These are phyloP conservation scores for Drosophila serrata DNA, from an alignment of 1,140 invertebrate species.

Conservation along the genomic window DNA sequence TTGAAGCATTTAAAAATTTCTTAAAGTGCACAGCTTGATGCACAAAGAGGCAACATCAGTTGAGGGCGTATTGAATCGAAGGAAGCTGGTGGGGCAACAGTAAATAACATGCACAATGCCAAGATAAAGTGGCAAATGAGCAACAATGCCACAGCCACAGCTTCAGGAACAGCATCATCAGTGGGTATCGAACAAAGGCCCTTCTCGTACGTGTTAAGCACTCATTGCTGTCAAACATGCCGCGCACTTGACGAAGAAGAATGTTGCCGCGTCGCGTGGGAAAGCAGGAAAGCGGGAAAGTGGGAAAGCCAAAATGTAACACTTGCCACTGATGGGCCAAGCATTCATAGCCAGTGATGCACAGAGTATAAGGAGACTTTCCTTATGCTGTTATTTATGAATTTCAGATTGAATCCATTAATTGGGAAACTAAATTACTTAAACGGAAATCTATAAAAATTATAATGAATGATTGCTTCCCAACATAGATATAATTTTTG, in stretches of 20 bases:
- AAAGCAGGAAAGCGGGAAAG: constrained; percentile 65
- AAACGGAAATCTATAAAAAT: not conserved
- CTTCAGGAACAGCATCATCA: constrained; percentile 42
- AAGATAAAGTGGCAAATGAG: constrained; percentile 81
- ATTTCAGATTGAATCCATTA: not conserved
- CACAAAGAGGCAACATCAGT: constrained; percentile 34
- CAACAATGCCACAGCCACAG: constrained; percentile 47
- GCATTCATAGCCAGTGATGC: constrained; percentile 27
- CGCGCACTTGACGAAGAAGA: constrained; percentile 74
- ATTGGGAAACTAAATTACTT: not conserved
- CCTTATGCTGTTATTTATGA: no score
- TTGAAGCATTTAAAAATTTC: not conserved
- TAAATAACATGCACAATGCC: constrained; percentile 81
- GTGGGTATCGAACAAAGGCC: constrained; percentile 70
- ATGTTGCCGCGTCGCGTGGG: constrained; percentile 69
- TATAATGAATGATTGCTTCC: no score
- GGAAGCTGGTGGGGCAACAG: constrained; percentile 56
- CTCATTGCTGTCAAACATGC: constrained; percentile 82
- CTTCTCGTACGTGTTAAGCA: constrained; percentile 79
- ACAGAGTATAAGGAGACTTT: not conserved
- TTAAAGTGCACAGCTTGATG: constrained; percentile 6
- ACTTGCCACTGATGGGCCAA: constrained; percentile 58
- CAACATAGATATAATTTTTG: not conserved
- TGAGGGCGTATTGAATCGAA: constrained; percentile 42
- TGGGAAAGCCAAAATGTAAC: constrained; percentile 45